phyloP scores from a whole-genome alignment of 2,888 invertebrate genomes.

The Cetonia aurata region DNA sequence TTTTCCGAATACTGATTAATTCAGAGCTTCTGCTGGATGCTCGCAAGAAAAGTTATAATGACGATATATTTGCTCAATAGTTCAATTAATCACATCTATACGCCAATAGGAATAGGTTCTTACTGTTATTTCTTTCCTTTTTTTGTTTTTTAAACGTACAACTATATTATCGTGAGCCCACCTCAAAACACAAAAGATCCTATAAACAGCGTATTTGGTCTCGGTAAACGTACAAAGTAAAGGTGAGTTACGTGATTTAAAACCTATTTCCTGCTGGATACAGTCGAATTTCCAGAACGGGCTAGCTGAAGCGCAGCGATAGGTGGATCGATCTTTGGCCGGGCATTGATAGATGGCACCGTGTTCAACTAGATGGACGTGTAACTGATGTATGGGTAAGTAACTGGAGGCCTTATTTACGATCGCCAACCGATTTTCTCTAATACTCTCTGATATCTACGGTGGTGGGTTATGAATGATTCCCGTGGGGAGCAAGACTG shows the following conservation, averaged over 20 bases:
- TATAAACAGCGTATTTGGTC: constrained; percentile 2
- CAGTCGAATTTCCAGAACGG: constrained; percentile 32
- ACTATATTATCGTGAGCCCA: not conserved
- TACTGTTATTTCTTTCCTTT: not conserved
- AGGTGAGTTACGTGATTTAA: constrained; percentile 44
- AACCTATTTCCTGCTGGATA: constrained; percentile 16
- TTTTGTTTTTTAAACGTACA: not conserved
- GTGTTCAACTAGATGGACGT: constrained; percentile 55
- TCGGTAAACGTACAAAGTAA: constrained; percentile 10
- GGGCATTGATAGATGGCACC: constrained; percentile 47
- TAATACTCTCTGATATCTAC: constrained; percentile 60
- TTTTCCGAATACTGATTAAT: constrained; percentile 11
- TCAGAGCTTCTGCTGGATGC: constrained; percentile 13
- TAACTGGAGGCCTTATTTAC: constrained; percentile 59
- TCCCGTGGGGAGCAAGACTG: constrained; percentile 54
- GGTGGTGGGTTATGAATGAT: constrained; percentile 62
- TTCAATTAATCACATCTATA: constrained; percentile 32
- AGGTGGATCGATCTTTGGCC: constrained; percentile 40
- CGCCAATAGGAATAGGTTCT: constrained; percentile 9
- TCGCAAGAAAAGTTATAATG: constrained; percentile 18
- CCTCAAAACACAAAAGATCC: not conserved
- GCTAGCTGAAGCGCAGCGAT: constrained; percentile 13
- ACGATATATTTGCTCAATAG: constrained; percentile 10
- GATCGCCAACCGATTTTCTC: constrained; percentile 55
- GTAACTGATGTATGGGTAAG: constrained; percentile 60